Evolutionary conservation across 2,113 vertebrate species (phyloP).

Genomic region (Paradisaea rubra): DNA sequence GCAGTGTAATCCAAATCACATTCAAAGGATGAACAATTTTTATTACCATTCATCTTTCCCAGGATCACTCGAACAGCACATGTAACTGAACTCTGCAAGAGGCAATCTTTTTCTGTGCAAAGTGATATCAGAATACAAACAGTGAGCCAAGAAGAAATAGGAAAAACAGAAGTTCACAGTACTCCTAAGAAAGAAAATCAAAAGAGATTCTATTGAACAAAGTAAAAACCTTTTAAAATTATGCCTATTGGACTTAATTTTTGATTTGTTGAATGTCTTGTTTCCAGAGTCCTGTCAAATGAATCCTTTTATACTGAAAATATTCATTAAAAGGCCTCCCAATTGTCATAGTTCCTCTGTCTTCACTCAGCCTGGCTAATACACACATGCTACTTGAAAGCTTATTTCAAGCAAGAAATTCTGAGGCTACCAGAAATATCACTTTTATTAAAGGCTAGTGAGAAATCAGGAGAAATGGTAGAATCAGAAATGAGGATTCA

Average conservation of each 20-base stretch:
- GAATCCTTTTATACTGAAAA: not conserved
- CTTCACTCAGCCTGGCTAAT: not conserved
- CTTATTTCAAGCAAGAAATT: not conserved
- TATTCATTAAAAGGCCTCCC: not conserved
- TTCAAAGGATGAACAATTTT: not conserved
- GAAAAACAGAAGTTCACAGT: not conserved
- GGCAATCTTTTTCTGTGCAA: not conserved
- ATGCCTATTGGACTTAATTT: not conserved
- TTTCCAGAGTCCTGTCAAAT: not conserved
- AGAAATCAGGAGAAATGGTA: not conserved
- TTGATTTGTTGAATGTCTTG: not conserved
- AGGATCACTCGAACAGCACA: not conserved
- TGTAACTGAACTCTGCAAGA: conserved; percentile 4
- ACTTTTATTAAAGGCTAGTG: not conserved
- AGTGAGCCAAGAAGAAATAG: not conserved
- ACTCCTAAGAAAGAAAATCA: not conserved
- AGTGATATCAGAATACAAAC: not conserved
- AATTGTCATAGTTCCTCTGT: not conserved
- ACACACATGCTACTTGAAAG: not conserved
- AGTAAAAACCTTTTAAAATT: not conserved
- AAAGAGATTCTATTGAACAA: not conserved
- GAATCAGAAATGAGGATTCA: not conserved
- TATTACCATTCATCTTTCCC: not conserved
- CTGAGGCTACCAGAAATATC: not conserved
- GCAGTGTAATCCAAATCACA: conserved; percentile 11